Base-by-base conservation (phyloP, 2,113 vertebrate genomes). In the Gymnogyps californianus region DNA sequence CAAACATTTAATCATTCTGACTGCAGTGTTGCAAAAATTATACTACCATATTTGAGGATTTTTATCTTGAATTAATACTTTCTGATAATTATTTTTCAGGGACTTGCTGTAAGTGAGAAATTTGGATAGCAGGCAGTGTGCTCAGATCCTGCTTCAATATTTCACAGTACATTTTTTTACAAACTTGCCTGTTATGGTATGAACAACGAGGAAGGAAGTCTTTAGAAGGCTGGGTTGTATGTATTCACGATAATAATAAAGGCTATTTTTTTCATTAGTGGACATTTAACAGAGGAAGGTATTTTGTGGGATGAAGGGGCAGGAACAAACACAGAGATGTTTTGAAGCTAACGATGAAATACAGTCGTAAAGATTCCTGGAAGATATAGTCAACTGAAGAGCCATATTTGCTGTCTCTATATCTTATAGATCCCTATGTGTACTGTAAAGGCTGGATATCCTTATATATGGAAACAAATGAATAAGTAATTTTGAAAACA, bases 21-120 rank as follows among this genome's bases (percentile, higher is more conserved):
- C 10, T 32, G 22, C 29, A 11, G 16, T 6, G 32, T 21, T 59
- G 46, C 40, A 22, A 55, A 55, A 61, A 61, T 21, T 8, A 4
- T 3, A 6, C 67, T 31, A 3, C 16, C 2, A 0, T 44, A 2
- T 44, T 55, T 34, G n/a, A 51, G 40, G 34, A 10, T 19, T 66
- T 66, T 66, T 12, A 38, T n/a, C 87, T 34, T 21, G 20, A 69
- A 25, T 69, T 32, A 7, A 16, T 66, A 19, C 14, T 38, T 46
- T 17, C 19, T 42, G 16, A 7, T 55, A 13, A 72, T 72, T 40
- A 28, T 44, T 87, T 78, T 47, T 42, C 46, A 42, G 51, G 16
- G 34, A 25, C 24, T 46, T 55, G 32, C 32, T 62, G 4, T 34
- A 28, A 49, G 22, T 32, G 49, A 64, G 62, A 22, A 13, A 57